Base-by-base conservation (phyloP, 2,113 vertebrate genomes). In the Engraulis encrasicolus region DNA sequence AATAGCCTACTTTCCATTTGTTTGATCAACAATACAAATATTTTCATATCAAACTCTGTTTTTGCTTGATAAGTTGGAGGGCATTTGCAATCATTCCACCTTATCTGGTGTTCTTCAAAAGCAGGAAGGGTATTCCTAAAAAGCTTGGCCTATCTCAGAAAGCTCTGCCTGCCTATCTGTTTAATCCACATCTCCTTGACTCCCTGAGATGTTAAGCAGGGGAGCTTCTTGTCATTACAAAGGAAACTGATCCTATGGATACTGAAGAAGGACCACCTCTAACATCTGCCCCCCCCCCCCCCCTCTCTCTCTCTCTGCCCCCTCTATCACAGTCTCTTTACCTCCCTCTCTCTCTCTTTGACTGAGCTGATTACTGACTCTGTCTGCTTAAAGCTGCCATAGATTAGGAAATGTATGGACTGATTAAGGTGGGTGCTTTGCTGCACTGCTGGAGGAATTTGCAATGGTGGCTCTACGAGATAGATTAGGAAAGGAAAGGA, bases 391-490 rank as follows among this genome's bases (percentile, higher is more conserved):
- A 27, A 74, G 34, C 66, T 31, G 34, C 66, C 23, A 31, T 15
- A 74, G 66, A 74, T 74, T 74, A 74, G 31, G 27, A 74, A 74
- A 74, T 74, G 66, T 74, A 74, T 74, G 66, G 34, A 74, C 66
- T 74, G 66, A 74, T 74, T 74, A 74, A 74, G 66, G 66, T 74
- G n/a, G n/a, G n/a, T n/a, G n/a, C n/a, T n/a, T n/a, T n/a, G n/a
- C n/a, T n/a, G n/a, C n/a, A n/a, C n/a, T n/a, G 66, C 66, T 74
- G 31, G 66, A n/a, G 66, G 66, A 74, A 74, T 74, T 74, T 74
- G 14, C 31, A 74, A 34, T 74, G 66, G 66, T 74, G 66, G 66
- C 66, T 74, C 66, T 31, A 74, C 31, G 34, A 74, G 66, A 74
- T 74, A 27, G n/a, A n/a, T n/a, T n/a, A n/a, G n/a, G n/a, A n/a